Percentiles rank a stretch among this genome's conserved stretches.
Conservation (phyloP, 2,888 invertebrate genomes). For the Miltochrista miniata region DNA sequence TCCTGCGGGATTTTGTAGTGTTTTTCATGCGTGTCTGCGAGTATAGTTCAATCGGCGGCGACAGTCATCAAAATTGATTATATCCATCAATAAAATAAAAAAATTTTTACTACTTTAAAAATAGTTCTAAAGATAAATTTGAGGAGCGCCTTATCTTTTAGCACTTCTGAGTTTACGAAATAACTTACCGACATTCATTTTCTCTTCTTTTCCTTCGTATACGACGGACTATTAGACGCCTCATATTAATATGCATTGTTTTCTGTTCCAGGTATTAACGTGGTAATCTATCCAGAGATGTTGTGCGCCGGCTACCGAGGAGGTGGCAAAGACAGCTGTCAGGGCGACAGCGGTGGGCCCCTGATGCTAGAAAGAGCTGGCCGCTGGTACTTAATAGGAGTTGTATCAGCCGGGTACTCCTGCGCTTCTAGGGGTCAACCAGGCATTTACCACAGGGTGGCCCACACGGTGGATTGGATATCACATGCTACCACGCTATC, state of each 20-base stretch:
- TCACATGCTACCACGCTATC: slow-evolving; percentile 83
- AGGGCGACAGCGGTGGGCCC: slow-evolving; percentile 95
- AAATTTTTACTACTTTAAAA: too few relatives aligned
- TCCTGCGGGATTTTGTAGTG: too few relatives aligned
- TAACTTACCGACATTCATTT: too few relatives aligned
- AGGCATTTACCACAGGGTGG: slow-evolving; percentile 96
- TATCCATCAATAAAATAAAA: too few relatives aligned
- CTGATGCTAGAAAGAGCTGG: slow-evolving; percentile 94
- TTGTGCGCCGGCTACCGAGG: slow-evolving; percentile 96
- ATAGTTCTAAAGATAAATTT: too few relatives aligned
- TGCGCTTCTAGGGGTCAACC: slow-evolving; percentile 97
- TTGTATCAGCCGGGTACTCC: slow-evolving; percentile 97
- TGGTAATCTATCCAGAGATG: slow-evolving; percentile 97
- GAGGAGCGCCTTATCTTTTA: too few relatives aligned
- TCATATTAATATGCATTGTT: background rate
- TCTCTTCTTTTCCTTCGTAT: too few relatives aligned
- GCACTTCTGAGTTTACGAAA: too few relatives aligned
- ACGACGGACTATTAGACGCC: too few relatives aligned
- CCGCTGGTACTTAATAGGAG: slow-evolving; percentile 95
- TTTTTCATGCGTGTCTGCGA: too few relatives aligned
- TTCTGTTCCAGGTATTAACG: slow-evolving; percentile 87
- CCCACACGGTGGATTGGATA: slow-evolving; percentile 97
- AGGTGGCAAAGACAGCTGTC: slow-evolving; percentile 91
- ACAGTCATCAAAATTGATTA: too few relatives aligned
- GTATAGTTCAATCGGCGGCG: too few relatives aligned